A percentile compares a stretch with the other conserved stretches of the same genome.
Conservation (phyloP, 2,113 vertebrate genomes). For the Dipodomys merriami region DNA sequence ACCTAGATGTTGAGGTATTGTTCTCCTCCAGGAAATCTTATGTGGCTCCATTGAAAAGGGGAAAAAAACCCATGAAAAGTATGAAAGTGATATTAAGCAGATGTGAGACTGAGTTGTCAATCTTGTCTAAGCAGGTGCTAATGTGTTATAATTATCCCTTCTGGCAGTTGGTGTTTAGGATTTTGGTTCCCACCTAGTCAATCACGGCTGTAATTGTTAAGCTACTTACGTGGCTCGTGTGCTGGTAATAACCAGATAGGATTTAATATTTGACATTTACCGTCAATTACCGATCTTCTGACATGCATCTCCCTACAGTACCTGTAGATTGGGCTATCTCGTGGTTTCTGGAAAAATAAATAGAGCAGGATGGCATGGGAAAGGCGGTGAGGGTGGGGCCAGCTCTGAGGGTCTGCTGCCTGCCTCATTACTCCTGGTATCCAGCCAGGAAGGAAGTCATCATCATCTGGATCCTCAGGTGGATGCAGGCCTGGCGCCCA, state of each 20-base stretch:
- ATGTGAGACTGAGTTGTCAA: conserved; percentile 89
- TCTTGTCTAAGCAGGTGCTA: conserved; percentile 91
- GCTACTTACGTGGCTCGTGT: conserved; percentile 89
- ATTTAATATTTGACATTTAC: conserved; percentile 90
- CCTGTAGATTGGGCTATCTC: conserved; percentile 81
- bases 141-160: conserved; percentile 92
- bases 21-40: conserved; percentile 83
- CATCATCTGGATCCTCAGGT: fast-evolving
- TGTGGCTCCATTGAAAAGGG: conserved; percentile 83
- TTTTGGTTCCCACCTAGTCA: conserved; percentile 92
- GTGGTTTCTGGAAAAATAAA: conserved; percentile 78
- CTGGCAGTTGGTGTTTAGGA: conserved; percentile 90
- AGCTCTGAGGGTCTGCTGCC: fast-evolving
- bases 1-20: conserved; percentile 84
- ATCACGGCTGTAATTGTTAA: conserved; percentile 91
- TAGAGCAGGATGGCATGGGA: conserved; percentile 69
- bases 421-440: fast-evolving
- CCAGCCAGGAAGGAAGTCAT: background rate
- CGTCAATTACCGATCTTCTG: conserved; percentile 87
- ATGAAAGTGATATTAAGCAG: conserved; percentile 89
- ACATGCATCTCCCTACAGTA: conserved; percentile 80
- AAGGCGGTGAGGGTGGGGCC: background rate
- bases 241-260: conserved; percentile 90
- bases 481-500: background rate
- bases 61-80: conserved; percentile 82